These are phyloP conservation scores for Octomys mimax DNA, from an alignment of 2,797 vertebrate genomes.

Conservation along the genomic window DNA sequence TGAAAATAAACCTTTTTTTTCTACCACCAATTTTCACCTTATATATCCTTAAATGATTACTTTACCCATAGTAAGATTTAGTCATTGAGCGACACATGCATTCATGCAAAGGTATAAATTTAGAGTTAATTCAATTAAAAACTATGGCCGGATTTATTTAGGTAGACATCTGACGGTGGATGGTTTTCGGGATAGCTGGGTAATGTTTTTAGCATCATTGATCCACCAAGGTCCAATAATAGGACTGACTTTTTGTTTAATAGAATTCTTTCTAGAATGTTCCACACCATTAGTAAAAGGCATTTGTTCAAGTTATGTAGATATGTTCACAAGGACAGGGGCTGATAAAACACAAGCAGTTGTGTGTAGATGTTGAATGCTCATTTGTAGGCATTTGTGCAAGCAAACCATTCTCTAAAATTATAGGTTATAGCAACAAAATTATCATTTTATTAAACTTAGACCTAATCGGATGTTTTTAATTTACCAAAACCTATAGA, in stretches of 20 bases:
- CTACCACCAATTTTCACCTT: constrained; percentile 25
- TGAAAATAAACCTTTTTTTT: constrained; percentile 61
- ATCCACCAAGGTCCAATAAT: constrained; percentile 88
- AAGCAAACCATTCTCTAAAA: constrained; percentile 52
- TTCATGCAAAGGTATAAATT: constrained; percentile 83
- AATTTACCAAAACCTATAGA: not conserved
- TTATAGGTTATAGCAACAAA: constrained; percentile 36
- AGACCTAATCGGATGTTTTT: constrained; percentile 23
- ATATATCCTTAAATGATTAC: not conserved
- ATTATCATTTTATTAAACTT: constrained; percentile 32
- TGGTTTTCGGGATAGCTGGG: constrained; percentile 74
- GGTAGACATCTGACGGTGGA: constrained; percentile 66
- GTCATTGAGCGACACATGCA: constrained; percentile 64
- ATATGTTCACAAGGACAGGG: constrained; percentile 85
- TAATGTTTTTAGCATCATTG: constrained; percentile 88
- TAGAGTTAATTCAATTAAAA: constrained; percentile 85
- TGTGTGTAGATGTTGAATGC: constrained; percentile 64
- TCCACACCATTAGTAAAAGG: constrained; percentile 82
- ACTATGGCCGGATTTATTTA: constrained; percentile 83
- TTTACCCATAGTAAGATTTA: constrained; percentile 42
- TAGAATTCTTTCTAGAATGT: constrained; percentile 86
- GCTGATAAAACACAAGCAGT: constrained; percentile 69
- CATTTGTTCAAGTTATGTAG: constrained; percentile 81
- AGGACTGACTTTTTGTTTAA: constrained; percentile 89
- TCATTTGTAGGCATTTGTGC: constrained; percentile 61